These are phyloP conservation scores for Vanessa cardui DNA, from an alignment of 2,888 invertebrate species.

Conservation along the genomic window DNA sequence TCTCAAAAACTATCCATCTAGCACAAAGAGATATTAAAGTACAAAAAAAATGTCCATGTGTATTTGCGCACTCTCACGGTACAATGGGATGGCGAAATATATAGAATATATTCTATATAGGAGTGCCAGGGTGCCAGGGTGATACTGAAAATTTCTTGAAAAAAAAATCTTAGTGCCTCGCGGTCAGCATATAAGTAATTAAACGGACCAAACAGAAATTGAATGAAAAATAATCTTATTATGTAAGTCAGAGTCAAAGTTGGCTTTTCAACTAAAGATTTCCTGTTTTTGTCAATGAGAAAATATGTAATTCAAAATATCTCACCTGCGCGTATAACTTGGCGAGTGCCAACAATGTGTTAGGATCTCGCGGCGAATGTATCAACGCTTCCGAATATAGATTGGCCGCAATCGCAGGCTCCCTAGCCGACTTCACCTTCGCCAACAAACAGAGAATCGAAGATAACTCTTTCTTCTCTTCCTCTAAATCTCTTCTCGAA, in stretches of 20 bases:
- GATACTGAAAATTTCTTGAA: too few relatives aligned
- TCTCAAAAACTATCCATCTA: too few relatives aligned
- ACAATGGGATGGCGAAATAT: too few relatives aligned
- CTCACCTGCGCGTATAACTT: slow-evolving; percentile 90
- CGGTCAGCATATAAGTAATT: too few relatives aligned
- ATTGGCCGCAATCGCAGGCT: slow-evolving; percentile 86
- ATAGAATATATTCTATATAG: too few relatives aligned
- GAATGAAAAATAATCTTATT: too few relatives aligned
- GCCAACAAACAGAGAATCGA: slow-evolving; percentile 68
- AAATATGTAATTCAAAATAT: slow-evolving; percentile 28
- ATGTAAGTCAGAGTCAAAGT: not conserved
- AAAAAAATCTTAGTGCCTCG: too few relatives aligned
- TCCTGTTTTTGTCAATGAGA: not conserved
- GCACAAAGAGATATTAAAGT: too few relatives aligned
- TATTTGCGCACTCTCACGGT: too few relatives aligned
- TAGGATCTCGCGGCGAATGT: slow-evolving; percentile 89
- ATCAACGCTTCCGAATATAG: slow-evolving; percentile 94
- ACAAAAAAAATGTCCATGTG: too few relatives aligned
- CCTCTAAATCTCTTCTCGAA: slow-evolving; percentile 67
- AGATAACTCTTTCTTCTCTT: slow-evolving; percentile 68
- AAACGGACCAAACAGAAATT: too few relatives aligned
- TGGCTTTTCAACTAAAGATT: not conserved
- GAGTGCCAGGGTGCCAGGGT: too few relatives aligned
- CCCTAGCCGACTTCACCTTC: slow-evolving; percentile 64
- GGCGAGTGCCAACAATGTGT: slow-evolving; percentile 88